phyloP scores from a whole-genome alignment of 2,113 vertebrate genomes.

The Mionectes macconnelli region DNA sequence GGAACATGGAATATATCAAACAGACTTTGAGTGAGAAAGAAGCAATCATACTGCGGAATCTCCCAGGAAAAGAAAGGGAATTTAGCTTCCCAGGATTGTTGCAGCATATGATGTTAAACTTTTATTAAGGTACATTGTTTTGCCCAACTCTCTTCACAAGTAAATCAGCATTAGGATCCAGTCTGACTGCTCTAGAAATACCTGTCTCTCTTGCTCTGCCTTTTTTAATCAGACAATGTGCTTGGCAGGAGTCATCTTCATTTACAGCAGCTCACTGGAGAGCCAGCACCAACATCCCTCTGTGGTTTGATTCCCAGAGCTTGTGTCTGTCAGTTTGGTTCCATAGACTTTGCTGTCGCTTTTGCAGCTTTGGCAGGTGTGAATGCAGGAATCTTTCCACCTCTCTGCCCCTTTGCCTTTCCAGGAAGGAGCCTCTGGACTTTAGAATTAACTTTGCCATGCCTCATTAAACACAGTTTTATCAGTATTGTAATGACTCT shows the following conservation, averaged over 20 bases:
- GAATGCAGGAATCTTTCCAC: not conserved
- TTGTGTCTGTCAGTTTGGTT: not conserved
- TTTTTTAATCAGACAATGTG: not conserved
- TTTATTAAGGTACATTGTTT: not conserved
- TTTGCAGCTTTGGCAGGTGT: not conserved
- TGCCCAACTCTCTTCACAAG: not conserved
- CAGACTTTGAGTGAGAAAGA: not conserved
- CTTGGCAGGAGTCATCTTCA: not conserved
- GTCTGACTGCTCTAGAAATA: not conserved
- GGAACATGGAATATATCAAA: not conserved
- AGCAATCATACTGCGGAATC: not conserved
- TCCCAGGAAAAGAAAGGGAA: slow-evolving; percentile 3
- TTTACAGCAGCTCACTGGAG: not conserved
- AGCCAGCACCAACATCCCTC: not conserved
- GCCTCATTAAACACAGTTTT: not conserved
- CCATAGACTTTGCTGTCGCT: not conserved
- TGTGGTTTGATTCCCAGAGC: not conserved
- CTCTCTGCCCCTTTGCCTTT: not conserved
- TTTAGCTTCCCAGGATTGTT: not conserved
- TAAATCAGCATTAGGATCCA: not conserved
- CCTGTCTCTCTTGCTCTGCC: rapidly evolving
- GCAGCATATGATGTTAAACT: not conserved
- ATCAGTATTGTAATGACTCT: not conserved
- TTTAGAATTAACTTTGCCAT: not conserved
- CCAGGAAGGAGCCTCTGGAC: not conserved